A percentile compares a stretch with the other conserved stretches of the same genome.
These are phyloP conservation scores for Myotis planiceps DNA, from an alignment of 2,797 vertebrate species.

Conservation along the genomic window DNA sequence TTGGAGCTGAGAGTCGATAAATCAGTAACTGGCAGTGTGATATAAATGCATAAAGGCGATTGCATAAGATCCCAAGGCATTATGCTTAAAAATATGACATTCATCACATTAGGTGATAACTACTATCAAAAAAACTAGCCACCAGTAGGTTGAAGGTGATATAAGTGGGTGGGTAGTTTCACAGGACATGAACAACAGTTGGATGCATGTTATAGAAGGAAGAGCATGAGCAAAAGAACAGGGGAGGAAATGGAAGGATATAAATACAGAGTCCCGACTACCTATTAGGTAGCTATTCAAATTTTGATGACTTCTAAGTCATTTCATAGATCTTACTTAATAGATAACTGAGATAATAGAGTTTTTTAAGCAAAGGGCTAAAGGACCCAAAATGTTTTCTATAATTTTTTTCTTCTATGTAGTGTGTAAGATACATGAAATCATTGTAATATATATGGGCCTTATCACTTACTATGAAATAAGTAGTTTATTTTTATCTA, in stretches of 20 bases:
- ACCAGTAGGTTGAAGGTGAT: background rate
- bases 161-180: no score
- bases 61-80: background rate
- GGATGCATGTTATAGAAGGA: background rate
- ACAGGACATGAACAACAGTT: background rate
- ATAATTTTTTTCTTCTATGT: background rate
- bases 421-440: background rate
- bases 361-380: background rate
- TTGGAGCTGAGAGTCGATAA: background rate
- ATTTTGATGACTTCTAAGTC: background rate
- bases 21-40: background rate
- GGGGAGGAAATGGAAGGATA: background rate
- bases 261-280: background rate
- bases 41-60: background rate
- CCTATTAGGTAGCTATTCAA: background rate
- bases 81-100: background rate
- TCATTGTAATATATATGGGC: background rate
- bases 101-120: background rate
- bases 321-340: background rate
- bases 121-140: background rate
- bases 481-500: background rate
- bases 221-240: background rate
- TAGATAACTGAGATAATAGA: background rate
- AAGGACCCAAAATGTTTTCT: background rate
- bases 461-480: slow-evolving; percentile 5